Base-by-base conservation (phyloP, 2,113 vertebrate species). In the Actinemys pallida region DNA sequence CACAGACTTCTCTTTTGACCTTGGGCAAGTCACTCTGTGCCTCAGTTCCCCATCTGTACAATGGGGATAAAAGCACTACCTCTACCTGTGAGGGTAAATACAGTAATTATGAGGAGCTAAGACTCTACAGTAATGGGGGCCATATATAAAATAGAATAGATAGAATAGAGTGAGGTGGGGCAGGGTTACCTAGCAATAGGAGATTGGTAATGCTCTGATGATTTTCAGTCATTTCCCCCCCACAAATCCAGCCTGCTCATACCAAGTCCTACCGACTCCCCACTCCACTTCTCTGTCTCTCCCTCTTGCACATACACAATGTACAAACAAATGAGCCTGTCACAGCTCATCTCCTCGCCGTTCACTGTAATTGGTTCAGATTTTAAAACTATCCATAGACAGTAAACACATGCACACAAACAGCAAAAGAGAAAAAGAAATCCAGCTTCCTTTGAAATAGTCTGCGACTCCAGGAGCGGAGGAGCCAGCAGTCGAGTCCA, bases 341-440 rank as follows among this genome's bases (percentile, higher is more conserved):
- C 98, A 98, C 97, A 97, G 97, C 98, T 97, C 96, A 79, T 98
- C 98, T 98, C 97, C 87, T 84, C 80, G 84, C 96, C 98, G 98
- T 98, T 98, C 98, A 98, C 97, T 97, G 93, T 98, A 98, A 98
- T 98, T 98, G 98, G 98, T 98, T 95, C 97, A 94, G 98, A 98
- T 98, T 98, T 98, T 98, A 98, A 98, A 98, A 98, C 98, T 98
- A 98, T 98, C 98, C 98, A 97, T 92, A 98, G 98, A 98, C 98
- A 98, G 98, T 98, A 98, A 96, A 97, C 97, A 95, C 94, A 83
- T 20, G 81, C 84, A 10, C 5, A 69, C 81, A 96, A 96, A 94
- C 93, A 92, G 91, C 90, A 93, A 91, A 54, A 96, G 84, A 95
- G 96, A 95, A 93, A 97, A 97, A 83, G 57, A 96, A 98, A 98